phyloP scores from a whole-genome alignment of 2,888 invertebrate genomes.

The Pristionchus arcanus region DNA sequence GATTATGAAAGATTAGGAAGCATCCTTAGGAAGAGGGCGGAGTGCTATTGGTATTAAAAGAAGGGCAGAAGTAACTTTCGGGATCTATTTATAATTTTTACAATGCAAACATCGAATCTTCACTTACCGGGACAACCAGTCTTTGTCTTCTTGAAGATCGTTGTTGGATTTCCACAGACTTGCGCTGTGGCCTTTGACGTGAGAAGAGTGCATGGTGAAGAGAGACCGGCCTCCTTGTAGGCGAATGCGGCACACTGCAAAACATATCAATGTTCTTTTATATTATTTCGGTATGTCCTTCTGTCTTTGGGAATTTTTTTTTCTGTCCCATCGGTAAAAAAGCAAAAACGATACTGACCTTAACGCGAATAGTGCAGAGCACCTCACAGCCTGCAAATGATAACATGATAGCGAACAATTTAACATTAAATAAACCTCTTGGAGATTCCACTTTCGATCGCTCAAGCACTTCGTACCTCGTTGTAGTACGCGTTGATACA shows the following conservation, averaged over 20 bases:
- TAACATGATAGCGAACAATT: no score
- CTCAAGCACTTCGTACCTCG: neutral
- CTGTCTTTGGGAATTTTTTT: no score
- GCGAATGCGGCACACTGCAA: neutral
- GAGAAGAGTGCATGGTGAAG: neutral
- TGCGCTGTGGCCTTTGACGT: neutral
- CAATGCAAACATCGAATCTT: no score
- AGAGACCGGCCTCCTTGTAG: neutral
- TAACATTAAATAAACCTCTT: neutral
- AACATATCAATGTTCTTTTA: neutral
- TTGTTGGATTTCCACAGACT: neutral
- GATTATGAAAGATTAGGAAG: no score
- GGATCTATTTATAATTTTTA: no score
- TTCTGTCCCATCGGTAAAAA: no score
- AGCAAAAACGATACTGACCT: no score
- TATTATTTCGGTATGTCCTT: no score
- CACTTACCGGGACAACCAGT: neutral
- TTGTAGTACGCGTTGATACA: neutral
- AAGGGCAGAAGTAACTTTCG: no score
- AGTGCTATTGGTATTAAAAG: no score
- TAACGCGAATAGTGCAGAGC: neutral
- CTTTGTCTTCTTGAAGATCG: neutral
- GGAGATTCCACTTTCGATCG: neutral
- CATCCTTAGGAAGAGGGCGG: no score
- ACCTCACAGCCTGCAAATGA: neutral